Conservation (phyloP, 1,140 invertebrate genomes). For the Philaenus spumarius region DNA sequence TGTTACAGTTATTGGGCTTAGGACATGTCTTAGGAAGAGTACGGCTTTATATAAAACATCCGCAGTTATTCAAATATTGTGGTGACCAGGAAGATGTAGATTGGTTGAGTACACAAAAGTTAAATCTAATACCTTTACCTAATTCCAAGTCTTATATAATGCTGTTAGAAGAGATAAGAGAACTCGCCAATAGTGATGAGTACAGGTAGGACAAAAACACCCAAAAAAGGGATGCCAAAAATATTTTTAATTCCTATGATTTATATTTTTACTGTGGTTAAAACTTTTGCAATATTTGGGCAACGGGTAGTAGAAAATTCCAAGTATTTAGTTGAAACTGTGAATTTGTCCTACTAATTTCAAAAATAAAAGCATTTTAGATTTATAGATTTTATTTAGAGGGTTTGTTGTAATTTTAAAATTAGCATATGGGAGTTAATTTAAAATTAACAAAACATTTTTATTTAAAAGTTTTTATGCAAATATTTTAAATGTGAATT, state of each 20-base stretch:
- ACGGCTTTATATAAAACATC: conserved; percentile 68
- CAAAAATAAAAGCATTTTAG: too few species aligned
- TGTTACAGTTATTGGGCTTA: conserved; percentile 46
- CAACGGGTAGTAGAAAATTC: too few species aligned
- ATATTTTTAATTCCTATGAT: background rate
- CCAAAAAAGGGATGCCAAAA: background rate
- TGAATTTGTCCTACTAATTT: too few species aligned
- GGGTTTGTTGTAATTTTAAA: too few species aligned
- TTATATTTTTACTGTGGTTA: background rate
- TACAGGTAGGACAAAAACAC: conserved; percentile 46
- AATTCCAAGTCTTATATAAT: conserved; percentile 70
- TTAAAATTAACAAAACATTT: too few species aligned
- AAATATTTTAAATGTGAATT: too few species aligned
- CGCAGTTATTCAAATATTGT: conserved; percentile 67
- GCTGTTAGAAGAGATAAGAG: conserved; percentile 71
- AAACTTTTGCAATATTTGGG: too few species aligned
- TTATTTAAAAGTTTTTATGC: too few species aligned
- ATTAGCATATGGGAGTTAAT: too few species aligned
- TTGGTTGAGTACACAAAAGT: conserved; percentile 67
- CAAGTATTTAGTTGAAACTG: too few species aligned
- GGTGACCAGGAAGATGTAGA: conserved; percentile 76
- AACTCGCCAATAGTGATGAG: conserved; percentile 61
- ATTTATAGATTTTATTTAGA: too few species aligned
- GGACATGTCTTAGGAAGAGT: conserved; percentile 69
- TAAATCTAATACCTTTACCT: conserved; percentile 52